Base-by-base conservation (phyloP, 2,888 invertebrate genomes). In the Agrochola lota region DNA sequence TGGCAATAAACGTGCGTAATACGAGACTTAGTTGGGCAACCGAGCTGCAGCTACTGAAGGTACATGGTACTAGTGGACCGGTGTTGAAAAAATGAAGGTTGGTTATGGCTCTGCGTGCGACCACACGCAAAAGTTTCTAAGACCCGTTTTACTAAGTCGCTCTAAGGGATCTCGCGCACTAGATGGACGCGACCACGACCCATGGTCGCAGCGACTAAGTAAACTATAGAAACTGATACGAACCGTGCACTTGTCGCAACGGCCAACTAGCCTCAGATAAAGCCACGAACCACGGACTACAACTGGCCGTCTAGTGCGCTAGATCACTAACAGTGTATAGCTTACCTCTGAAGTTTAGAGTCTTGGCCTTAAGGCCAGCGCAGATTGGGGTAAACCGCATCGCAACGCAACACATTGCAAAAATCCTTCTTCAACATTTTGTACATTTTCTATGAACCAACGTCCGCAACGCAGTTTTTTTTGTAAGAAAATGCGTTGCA, bases 1-100 rank as follows among this genome's bases (percentile, higher is more conserved):
- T 91, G 85, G 90, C 85, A 90, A 91, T 92, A 89, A 89, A 85
- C 81, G 77, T 85, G 66, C 73, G 84, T 90, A 88, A 87, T 86
- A 77, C 80, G 83, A 79, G 85, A 67, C 74, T 70, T 64, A 59
- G 84, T 84, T 87, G 78, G 57, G 84, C 63, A 84, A 84, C 71
- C 20, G 49, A 35, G n/a, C 55, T 60, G 71, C 59, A 71, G 71
- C 69, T 60, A 40, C 70, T 70, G 59, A 63, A 46, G 35, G 40
- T 40, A 40, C 7, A 6, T 35, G 57, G 26, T 78, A 73, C 71
- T 64, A 17, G 55, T 26, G 46, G 43, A 55, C 5, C 8, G 43
- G 15, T 60, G 71, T 68, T 74, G 74, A 63, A 60, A 73, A 81
- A 52, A 17, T 71, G 12, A 5, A 57, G n/a, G 52, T 30, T 59